A percentile compares a stretch with the other conserved stretches of the same genome.
Conservation (phyloP, 2,888 invertebrate species). For the Yponomeuta sedellus region DNA sequence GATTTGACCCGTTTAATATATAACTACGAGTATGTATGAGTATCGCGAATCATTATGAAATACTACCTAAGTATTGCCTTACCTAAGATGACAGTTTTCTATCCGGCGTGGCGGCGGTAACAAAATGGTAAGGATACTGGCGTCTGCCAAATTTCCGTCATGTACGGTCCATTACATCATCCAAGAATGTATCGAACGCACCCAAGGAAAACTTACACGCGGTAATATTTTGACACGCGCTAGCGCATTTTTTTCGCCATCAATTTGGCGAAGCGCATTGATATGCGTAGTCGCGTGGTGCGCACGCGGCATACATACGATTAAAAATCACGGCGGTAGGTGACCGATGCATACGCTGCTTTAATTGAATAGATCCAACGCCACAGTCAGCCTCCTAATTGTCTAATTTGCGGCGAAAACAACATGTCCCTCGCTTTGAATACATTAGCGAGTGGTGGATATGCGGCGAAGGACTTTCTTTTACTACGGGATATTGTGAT, state of each 20-base stretch:
- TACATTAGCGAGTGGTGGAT: slow-evolving; percentile 63
- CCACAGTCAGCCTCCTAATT: slow-evolving; percentile 67
- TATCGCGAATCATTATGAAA: too few relatives aligned
- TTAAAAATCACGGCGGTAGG: slow-evolving; percentile 74
- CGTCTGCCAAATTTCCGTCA: neutral
- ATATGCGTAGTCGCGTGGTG: slow-evolving; percentile 63
- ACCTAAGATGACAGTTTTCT: too few relatives aligned
- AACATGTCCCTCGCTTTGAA: slow-evolving; percentile 57
- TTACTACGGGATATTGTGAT: slow-evolving; percentile 59
- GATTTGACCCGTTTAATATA: too few relatives aligned
- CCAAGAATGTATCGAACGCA: slow-evolving; percentile 3
- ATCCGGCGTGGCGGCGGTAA: neutral
- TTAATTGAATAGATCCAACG: slow-evolving; percentile 72
- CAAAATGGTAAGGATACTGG: neutral
- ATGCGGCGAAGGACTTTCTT: slow-evolving; percentile 60
- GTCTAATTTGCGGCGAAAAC: slow-evolving; percentile 75
- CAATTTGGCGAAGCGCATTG: slow-evolving; percentile 64
- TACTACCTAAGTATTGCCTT: too few relatives aligned
- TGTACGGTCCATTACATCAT: slow-evolving; percentile 4
- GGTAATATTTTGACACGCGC: slow-evolving; percentile 44
- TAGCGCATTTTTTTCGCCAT: slow-evolving; percentile 53
- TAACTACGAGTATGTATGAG: too few relatives aligned
- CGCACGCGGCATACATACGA: slow-evolving; percentile 73
- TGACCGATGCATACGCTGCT: slow-evolving; percentile 62
- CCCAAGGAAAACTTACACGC: slow-evolving; percentile 27